Base-by-base conservation (phyloP, 2,888 invertebrate genomes). In the Temnothorax unifasciatus region DNA sequence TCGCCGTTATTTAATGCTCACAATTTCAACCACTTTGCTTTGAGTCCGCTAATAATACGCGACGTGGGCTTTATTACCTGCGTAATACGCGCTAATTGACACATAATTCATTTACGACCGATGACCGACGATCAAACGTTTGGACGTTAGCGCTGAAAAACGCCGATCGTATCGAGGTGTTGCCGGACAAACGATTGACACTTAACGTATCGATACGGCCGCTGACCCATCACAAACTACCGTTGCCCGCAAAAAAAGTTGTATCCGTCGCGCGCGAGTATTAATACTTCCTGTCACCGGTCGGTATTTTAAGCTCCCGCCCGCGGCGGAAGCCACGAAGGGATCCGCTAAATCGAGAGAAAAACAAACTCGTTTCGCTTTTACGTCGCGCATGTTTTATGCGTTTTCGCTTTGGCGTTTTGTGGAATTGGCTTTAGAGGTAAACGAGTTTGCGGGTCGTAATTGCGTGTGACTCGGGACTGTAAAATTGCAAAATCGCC, bases 1-100 rank as follows among this genome's bases (percentile, higher is more conserved):
- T 77, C 44, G 57, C 44, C 66, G 41, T 68, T 68, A 44, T 77
- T 52, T 68, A 77, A 77, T 47, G 52, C n/a, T 57, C 77, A 44
- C 66, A 77, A 68, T 66, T 77, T 66, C 44, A 44, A 44, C 64
- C 66, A 68, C 68, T 77, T 61, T 15, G 77, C 77, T 77, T 77
- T 77, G 68, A 57, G 21, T 44, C n/a, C 29, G 29, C 54, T 68
- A 68, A 77, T 77, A 68, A 77, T 68, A 77, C 64, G 25, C 38
- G 21, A 63, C 25, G 38, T 52, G 41, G 41, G 57, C 77, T 77
- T 68, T 66, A 77, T 77, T 77, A 77, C 25, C 44, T 15, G 15
- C 44, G 41, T 66, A 77, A 68, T 66, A 15, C 66, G 15, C 13
- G 34, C 54, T 68, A 77, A 77, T 77, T 68, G 34, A 15, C 15